phyloP scores from a whole-genome alignment of 2,888 invertebrate genomes.

The Acrobasis repandana region DNA sequence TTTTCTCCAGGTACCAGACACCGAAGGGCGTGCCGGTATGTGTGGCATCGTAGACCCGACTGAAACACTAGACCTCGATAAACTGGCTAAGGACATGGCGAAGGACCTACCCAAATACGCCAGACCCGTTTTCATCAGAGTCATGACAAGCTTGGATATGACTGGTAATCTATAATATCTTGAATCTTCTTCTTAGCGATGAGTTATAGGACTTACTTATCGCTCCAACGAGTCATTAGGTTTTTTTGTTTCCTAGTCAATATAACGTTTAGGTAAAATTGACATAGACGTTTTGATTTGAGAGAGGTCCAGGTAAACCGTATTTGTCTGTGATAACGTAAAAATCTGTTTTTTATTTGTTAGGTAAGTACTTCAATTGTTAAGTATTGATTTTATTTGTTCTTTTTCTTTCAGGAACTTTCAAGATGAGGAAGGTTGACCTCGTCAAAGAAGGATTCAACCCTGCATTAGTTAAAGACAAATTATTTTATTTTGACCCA shows the following conservation, averaged over 20 bases:
- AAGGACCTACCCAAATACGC: constrained; percentile 94
- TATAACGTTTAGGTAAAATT: too few species aligned
- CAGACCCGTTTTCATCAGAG: constrained; percentile 93
- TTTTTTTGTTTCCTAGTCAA: too few species aligned
- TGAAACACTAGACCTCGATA: constrained; percentile 85
- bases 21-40: constrained; percentile 97
- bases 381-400: constrained; percentile 16
- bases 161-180: constrained; percentile 86
- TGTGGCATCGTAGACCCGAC: constrained; percentile 94
- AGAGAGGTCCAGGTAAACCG: too few species aligned
- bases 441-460: constrained; percentile 96
- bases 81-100: constrained; percentile 84
- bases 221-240: too few species aligned
- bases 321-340: too few species aligned
- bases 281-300: too few species aligned
- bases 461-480: constrained; percentile 87
- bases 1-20: constrained; percentile 84
- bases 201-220: too few species aligned
- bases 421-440: constrained; percentile 96
- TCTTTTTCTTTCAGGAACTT: constrained; percentile 89
- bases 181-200: too few species aligned
- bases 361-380: too few species aligned
- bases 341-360: too few species aligned
- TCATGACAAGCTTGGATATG: constrained; percentile 92
- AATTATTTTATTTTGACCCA: constrained; percentile 89